A percentile compares a stretch with the other conserved stretches of the same genome.
Evolutionary conservation across 1,140 invertebrate genomes (phyloP).

Genomic region (Caenorhabditis remanei): DNA sequence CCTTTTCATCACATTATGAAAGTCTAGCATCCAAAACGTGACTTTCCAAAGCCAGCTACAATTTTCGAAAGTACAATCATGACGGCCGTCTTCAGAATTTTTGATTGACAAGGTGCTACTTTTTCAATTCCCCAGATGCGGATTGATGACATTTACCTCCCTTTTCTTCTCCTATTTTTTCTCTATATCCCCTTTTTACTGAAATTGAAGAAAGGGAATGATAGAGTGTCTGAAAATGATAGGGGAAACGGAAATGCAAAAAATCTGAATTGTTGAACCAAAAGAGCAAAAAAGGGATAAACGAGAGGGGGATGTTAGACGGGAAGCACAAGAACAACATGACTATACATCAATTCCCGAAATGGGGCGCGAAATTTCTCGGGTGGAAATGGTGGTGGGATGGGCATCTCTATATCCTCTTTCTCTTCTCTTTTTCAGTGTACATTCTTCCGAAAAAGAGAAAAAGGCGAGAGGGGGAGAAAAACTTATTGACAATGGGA

Average conservation of each 20-base stretch:
- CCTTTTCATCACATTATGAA: no score
- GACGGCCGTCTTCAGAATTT: background rate
- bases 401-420: slow-evolving; percentile 1
- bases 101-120: slow-evolving; percentile 28
- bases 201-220: background rate
- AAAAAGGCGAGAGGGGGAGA: background rate
- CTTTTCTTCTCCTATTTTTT: background rate
- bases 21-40: background rate
- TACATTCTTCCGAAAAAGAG: slow-evolving; percentile 11
- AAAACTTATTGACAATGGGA: slow-evolving; percentile 53
- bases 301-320: background rate
- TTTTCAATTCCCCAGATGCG: slow-evolving; percentile 21
- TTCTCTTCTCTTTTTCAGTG: background rate
- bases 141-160: slow-evolving; percentile 25
- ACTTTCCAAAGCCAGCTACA: background rate
- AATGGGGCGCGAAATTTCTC: slow-evolving; percentile 51
- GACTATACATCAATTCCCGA: slow-evolving; percentile 54
- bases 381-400: background rate
- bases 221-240: slow-evolving; percentile 1
- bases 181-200: background rate
- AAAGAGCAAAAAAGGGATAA: slow-evolving; percentile 19
- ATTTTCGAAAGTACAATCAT: background rate
- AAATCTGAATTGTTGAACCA: background rate
- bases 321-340: slow-evolving; percentile 39
- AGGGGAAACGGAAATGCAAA: background rate